phyloP scores from a whole-genome alignment of 2,113 vertebrate genomes.

The Morone saxatilis region DNA sequence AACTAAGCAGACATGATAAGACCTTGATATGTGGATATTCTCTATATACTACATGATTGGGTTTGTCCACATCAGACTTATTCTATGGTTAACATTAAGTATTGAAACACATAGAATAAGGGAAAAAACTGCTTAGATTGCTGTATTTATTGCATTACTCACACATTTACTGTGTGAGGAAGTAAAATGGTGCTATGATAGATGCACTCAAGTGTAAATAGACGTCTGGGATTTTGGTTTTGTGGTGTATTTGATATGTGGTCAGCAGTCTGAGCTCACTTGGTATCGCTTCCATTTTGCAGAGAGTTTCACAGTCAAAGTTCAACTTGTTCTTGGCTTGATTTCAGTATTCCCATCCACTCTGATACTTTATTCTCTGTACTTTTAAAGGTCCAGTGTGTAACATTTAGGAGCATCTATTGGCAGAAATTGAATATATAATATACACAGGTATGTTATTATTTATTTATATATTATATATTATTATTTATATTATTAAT shows the following conservation, averaged over 20 bases:
- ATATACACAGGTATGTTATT: too few relatives aligned
- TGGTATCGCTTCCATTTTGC: conserved; percentile 13
- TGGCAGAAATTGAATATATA: too few relatives aligned
- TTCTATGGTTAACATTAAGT: not conserved
- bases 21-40: not conserved
- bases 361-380: not conserved
- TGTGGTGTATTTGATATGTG: not conserved
- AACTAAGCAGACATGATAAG: not conserved
- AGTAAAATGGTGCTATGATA: conserved; percentile 27
- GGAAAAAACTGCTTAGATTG: conserved; percentile 6
- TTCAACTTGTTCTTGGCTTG: conserved; percentile 2
- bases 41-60: not conserved
- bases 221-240: not conserved
- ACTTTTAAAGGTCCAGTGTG: too few relatives aligned
- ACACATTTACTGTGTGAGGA: conserved; percentile 5
- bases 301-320: not conserved
- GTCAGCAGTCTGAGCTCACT: not conserved
- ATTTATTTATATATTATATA: too few relatives aligned
- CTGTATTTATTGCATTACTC: conserved; percentile 18
- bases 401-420: too few relatives aligned
- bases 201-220: not conserved
- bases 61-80: not conserved
- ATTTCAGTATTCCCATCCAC: not conserved
- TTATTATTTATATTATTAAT: too few relatives aligned
- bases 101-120: not conserved